phyloP scores from a whole-genome alignment of 2,888 invertebrate genomes.

The Caenorhabditis sp. region DNA sequence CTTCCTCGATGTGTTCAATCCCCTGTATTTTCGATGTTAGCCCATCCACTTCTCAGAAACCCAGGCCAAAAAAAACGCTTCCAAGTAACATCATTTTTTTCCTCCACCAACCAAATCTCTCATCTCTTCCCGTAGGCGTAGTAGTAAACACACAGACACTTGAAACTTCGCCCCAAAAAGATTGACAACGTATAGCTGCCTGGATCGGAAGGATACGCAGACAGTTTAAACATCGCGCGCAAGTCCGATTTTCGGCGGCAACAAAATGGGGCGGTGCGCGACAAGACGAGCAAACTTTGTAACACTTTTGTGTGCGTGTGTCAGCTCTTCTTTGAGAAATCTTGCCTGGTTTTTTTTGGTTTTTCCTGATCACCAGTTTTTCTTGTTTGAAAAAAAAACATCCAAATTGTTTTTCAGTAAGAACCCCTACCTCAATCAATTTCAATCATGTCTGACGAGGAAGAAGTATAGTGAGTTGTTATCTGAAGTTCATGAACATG shows the following conservation, averaged over 20 bases:
- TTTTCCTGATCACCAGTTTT: background rate
- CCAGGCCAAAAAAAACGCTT: too few relatives aligned
- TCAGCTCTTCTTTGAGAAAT: background rate
- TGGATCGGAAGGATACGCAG: background rate
- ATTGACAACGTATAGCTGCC: background rate
- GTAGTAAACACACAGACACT: background rate
- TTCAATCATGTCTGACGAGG: conserved; percentile 15
- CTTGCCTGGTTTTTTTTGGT: background rate
- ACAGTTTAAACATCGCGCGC: background rate
- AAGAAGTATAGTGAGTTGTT: conserved; percentile 20
- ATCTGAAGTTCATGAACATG: too few relatives aligned
- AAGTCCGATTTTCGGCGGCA: background rate
- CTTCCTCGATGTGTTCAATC: too few relatives aligned
- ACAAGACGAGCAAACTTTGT: conserved; percentile 1
- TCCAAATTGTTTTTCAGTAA: background rate
- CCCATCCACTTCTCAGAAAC: too few relatives aligned
- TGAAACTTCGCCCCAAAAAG: background rate
- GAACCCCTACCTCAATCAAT: background rate
- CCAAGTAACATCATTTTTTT: background rate
- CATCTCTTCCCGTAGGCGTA: background rate
- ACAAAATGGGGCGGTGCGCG: background rate
- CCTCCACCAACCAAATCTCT: background rate
- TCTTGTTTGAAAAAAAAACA: background rate
- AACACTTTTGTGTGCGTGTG: background rate
- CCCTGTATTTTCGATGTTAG: too few relatives aligned